Percentiles rank a stretch among this genome's conserved stretches.
phyloP scores from a whole-genome alignment of 2,888 invertebrate species.

The Crocallis elinguaria region DNA sequence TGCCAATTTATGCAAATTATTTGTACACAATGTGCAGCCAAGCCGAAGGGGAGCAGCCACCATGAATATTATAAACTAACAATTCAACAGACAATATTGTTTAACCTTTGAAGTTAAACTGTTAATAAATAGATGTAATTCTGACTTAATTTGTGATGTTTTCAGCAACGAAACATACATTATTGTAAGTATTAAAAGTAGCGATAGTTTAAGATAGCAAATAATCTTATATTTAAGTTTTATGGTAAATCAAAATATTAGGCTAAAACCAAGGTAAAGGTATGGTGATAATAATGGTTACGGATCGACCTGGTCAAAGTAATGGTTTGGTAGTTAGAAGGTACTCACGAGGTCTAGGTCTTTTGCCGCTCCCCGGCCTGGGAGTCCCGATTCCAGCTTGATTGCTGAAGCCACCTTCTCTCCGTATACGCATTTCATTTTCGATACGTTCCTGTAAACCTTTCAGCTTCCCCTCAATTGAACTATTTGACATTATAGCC shows the following conservation, averaged over 20 bases:
- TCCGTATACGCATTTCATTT: slow-evolving; percentile 85
- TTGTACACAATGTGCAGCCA: slow-evolving; percentile 50
- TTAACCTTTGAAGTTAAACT: slow-evolving; percentile 38
- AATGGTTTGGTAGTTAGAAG: slow-evolving; percentile 1
- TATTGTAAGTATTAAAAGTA: neutral
- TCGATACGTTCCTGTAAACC: slow-evolving; percentile 92
- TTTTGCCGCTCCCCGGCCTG: slow-evolving; percentile 81
- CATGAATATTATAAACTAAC: slow-evolving; percentile 36
- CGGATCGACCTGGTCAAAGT: neutral
- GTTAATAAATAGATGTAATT: neutral
- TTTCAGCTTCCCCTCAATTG: slow-evolving; percentile 92
- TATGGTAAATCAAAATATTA: slow-evolving; percentile 6
- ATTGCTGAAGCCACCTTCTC: slow-evolving; percentile 86
- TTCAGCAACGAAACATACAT: neutral
- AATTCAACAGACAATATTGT: slow-evolving; percentile 26
- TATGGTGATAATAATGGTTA: neutral
- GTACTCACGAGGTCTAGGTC: slow-evolving; percentile 88
- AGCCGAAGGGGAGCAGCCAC: slow-evolving; percentile 40
- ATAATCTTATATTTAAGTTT: no score
- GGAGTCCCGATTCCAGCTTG: slow-evolving; percentile 80
- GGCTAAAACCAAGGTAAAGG: neutral
- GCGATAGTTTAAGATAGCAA: neutral
- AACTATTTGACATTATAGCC: slow-evolving; percentile 87
- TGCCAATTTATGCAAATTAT: slow-evolving; percentile 59
- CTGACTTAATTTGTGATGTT: neutral